Evolutionary conservation across 2,113 vertebrate species (phyloP).

Genomic region (Crocuta crocuta): DNA sequence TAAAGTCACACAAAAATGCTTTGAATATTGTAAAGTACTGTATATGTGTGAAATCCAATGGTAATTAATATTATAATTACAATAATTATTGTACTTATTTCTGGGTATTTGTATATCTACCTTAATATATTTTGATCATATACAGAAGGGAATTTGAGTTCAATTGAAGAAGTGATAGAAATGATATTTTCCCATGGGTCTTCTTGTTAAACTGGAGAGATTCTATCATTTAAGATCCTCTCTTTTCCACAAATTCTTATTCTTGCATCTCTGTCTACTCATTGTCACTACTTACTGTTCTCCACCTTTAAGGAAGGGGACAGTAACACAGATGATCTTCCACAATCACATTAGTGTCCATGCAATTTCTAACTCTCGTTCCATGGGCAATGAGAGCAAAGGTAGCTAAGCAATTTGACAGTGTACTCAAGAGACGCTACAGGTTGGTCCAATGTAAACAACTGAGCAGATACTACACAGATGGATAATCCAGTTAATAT

Average conservation of each 20-base stretch:
- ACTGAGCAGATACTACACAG: not conserved
- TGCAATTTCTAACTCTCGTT: not conserved
- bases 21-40: not conserved
- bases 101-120: not conserved
- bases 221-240: not conserved
- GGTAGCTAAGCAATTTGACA: not conserved
- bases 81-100: not conserved
- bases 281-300: not conserved
- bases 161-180: not conserved
- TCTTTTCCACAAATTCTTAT: not conserved
- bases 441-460: not conserved
- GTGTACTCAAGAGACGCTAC: not conserved
- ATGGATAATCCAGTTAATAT: not conserved
- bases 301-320: not conserved
- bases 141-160: not conserved
- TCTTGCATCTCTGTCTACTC: not conserved
- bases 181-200: not conserved
- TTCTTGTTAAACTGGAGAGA: not conserved
- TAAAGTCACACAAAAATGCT: not conserved
- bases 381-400: not conserved
- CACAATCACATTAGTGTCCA: not conserved
- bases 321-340: not conserved
- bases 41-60: not conserved
- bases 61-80: not conserved
- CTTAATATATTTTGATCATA: slow-evolving; percentile 16